Evolutionary conservation across 2,797 vertebrate species (phyloP).

Genomic region (Sebastes trivittatus): DNA sequence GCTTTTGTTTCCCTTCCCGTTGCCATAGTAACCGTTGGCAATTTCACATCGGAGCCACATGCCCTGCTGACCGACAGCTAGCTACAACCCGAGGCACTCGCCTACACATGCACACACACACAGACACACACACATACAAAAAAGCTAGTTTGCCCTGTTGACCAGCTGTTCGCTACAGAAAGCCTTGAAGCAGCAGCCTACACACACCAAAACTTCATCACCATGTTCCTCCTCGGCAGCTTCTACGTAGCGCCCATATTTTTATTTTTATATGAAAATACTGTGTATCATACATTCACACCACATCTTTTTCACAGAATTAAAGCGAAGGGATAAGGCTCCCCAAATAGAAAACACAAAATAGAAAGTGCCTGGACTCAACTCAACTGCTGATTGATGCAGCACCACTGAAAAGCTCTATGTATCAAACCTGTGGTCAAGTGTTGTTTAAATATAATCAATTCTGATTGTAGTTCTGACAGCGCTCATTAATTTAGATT

Average conservation of each 20-base stretch:
- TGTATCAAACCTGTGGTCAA: not conserved
- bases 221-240: constrained; percentile 11
- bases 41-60: constrained; percentile 75
- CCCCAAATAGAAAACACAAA: not conserved
- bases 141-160: constrained; percentile 48
- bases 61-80: constrained; percentile 79
- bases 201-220: constrained; percentile 48
- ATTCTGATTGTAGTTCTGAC: not conserved
- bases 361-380: not conserved
- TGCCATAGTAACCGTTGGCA: constrained; percentile 76
- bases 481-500: not conserved
- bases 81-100: constrained; percentile 64
- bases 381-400: not conserved
- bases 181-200: constrained; percentile 56
- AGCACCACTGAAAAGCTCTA: not conserved
- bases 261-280: not conserved
- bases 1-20: constrained; percentile 79
- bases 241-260: not conserved
- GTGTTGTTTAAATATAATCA: not conserved
- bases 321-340: not conserved
- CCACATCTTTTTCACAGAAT: not conserved
- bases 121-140: constrained; percentile 11
- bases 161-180: constrained; percentile 53
- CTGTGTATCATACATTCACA: not conserved
- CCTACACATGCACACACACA: constrained; percentile 59